Base-by-base conservation (phyloP, 2,888 invertebrate species). In the Orthonevra nobilis region DNA sequence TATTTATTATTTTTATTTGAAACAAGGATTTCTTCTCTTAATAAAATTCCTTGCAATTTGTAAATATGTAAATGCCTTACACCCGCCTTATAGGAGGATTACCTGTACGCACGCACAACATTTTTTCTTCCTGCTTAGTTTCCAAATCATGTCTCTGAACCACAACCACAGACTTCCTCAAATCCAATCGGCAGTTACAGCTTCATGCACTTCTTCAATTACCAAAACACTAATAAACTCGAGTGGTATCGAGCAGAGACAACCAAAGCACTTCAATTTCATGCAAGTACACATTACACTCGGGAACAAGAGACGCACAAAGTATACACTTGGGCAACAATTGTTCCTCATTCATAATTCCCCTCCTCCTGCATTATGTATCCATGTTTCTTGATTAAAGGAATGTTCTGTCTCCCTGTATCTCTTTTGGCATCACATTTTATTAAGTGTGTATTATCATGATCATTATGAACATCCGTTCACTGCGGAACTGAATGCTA, bases 381-480 rank as follows among this genome's bases (percentile, higher is more conserved):
- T 23, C 3, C 23, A 46, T 54, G 5, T 19, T 68, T 68, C 48
- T 68, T 40, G 48, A 58, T 58, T 50, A n/a, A 38, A 66, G 36
- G 12, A 46, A 66, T 14, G 20, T 46, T 10, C 19, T 46, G 36
- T 61, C 36, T 36, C 36, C 26, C 17, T 26, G 32, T 20, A 42
- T 44, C 61, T 46, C 36, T 28, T 61, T 36, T 28, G 7, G 12
- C 10, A 46, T 46, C 4, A 9, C 17, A 61, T 15, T 28, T 48
- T 68, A 68, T 68, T 68, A 64, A 52, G 58, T 52, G 38, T 46
- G 7, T 36, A 66, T 73, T 74, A 68, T 66, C 23, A 36, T 66
- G 7, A 30, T 44, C 36, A 60, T 74, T 74, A 68, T 68, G 46
- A 32, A 61, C 61, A 56, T 74, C 68, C 74, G 68, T 40, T 68